Evolutionary conservation across 2,888 invertebrate genomes (phyloP), one percentile per base, ranked within the genome.

Genomic region (Nycteola revayana): DNA sequence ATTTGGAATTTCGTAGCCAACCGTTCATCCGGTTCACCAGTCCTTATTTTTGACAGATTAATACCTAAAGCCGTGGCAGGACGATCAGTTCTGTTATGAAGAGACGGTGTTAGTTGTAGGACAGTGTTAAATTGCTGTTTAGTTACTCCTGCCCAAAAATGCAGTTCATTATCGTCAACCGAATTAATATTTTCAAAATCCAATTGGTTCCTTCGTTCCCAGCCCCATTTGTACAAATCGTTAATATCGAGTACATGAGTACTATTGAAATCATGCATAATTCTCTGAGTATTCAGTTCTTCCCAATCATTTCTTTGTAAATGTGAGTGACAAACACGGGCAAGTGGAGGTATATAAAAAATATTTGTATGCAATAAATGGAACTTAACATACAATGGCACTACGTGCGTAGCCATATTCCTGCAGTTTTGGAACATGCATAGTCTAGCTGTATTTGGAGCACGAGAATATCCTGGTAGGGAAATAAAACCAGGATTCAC

Each of bases 181-280:
- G 25, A 17, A 29, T 41, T 36, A 11, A 42, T 38, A 28, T 45
- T 35, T 41, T 45, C 41, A 26, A 27, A 41, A 37, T 35, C 32
- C 10, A 36, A 10, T 34, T 29, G 17, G 27, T 31, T 27, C 25
- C 35, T 31, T n/a, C 22, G 22, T 27, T 38, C 37, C 8, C 31
- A 32, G 9, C 42, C 36, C 45, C 33, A 45, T 45, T 42, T 38
- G 29, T 35, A 45, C 14, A 45, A 20, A 25, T 45, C 36, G 7
- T 41, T 35, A 9, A 41, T 34, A 25, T 28, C 37, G 10, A 35
- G 25, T 20, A 41, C 22, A 35, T 37, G 37, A 25, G 34, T 25
- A 35, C 25, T 14, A 37, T 45, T 41, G 31, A 36, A 36, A 10
- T 20, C 26, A 23, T 31, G 26, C 9, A 22, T 26, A n/a, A 25